phyloP scores from a whole-genome alignment of 1,140 invertebrate species.

The Drosophila trapezifrons region DNA sequence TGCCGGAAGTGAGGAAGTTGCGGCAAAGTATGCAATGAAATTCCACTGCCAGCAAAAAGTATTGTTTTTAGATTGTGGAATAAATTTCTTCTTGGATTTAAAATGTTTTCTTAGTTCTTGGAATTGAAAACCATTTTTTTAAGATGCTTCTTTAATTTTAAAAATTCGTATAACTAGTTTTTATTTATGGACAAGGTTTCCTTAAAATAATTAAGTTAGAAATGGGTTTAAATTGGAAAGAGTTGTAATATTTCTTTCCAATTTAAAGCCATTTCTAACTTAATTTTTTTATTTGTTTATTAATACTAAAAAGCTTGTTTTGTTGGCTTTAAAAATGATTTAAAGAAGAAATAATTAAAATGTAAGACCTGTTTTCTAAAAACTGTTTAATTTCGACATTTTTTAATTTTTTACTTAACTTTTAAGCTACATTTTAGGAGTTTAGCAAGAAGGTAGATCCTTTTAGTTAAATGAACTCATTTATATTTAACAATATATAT shows the following conservation, averaged over 20 bases:
- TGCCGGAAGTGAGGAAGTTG: conserved; percentile 75
- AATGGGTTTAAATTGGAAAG: too few species aligned
- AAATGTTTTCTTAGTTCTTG: not conserved
- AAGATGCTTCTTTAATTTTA: not conserved
- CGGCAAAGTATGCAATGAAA: conserved; percentile 72
- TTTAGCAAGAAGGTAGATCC: too few species aligned
- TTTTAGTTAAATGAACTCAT: too few species aligned
- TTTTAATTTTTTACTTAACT: not conserved
- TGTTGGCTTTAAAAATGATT: too few species aligned
- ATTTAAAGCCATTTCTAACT: not conserved
- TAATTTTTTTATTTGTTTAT: too few species aligned
- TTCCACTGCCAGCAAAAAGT: conserved; percentile 2
- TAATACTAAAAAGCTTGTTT: too few species aligned
- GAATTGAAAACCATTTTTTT: not conserved
- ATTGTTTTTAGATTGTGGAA: not conserved
- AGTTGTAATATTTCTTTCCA: too few species aligned
- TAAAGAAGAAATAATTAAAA: too few species aligned
- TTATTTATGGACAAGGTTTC: too few species aligned
- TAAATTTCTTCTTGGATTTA: too few species aligned
- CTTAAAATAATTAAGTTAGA: too few species aligned
- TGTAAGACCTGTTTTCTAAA: too few species aligned
- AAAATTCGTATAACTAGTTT: not conserved
- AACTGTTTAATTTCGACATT: not conserved
- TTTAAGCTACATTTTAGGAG: not conserved
- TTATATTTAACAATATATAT: not conserved